These are phyloP conservation scores for Crotalus horridus DNA, from an alignment of 2,113 vertebrate genomes.

Conservation along the genomic window DNA sequence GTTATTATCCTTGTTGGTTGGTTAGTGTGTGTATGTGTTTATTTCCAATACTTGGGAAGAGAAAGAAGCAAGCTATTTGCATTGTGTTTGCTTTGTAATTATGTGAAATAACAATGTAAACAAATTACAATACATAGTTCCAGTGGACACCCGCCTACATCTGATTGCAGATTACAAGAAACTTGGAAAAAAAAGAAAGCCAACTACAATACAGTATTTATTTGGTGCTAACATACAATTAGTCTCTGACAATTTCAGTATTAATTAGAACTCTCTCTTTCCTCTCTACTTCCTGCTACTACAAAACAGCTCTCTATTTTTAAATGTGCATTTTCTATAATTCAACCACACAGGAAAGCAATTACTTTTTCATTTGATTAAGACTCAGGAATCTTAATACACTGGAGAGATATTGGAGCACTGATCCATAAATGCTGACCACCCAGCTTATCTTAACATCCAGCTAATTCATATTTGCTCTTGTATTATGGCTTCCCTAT, in stretches of 20 bases:
- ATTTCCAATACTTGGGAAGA: slow-evolving; percentile 47
- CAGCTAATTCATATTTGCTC: slow-evolving; percentile 32
- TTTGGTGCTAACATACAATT: slow-evolving; percentile 74
- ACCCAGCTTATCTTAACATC: slow-evolving; percentile 37
- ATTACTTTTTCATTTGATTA: slow-evolving; percentile 58
- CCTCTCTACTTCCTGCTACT: background rate
- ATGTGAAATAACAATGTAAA: slow-evolving; percentile 76
- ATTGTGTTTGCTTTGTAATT: slow-evolving; percentile 77
- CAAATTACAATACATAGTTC: slow-evolving; percentile 77
- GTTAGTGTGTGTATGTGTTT: slow-evolving; percentile 43
- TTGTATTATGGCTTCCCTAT: slow-evolving; percentile 40
- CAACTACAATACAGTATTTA: slow-evolving; percentile 59
- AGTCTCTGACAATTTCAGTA: slow-evolving; percentile 63
- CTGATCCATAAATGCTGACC: slow-evolving; percentile 54
- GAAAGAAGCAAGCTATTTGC: slow-evolving; percentile 70
- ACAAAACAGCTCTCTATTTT: slow-evolving; percentile 54
- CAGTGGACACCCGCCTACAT: slow-evolving; percentile 58
- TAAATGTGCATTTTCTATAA: slow-evolving; percentile 45
- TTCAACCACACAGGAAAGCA: slow-evolving; percentile 53
- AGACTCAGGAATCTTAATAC: slow-evolving; percentile 61
- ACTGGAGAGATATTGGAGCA: slow-evolving; percentile 53
- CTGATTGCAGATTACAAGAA: slow-evolving; percentile 78
- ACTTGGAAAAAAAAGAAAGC: slow-evolving; percentile 61
- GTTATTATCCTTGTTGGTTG: slow-evolving; percentile 42
- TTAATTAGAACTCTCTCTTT: slow-evolving; percentile 65